These are phyloP conservation scores for Coilia nasus DNA, from an alignment of 2,797 vertebrate genomes.

Conservation along the genomic window DNA sequence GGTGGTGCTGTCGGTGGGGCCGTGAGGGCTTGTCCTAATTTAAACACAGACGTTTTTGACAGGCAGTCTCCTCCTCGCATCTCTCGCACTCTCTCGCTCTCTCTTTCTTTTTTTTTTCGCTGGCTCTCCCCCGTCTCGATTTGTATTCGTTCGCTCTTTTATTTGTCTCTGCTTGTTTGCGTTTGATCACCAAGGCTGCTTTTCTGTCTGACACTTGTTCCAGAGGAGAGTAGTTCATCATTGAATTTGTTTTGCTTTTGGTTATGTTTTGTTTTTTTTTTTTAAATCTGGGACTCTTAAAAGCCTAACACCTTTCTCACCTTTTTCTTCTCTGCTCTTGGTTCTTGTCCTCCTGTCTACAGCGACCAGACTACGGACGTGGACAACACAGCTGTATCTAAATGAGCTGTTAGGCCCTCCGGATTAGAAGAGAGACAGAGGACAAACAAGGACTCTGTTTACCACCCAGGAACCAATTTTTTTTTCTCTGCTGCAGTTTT, in stretches of 20 bases:
- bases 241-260: neutral
- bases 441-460: constrained; percentile 17
- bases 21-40: constrained; percentile 45
- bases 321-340: constrained; percentile 28
- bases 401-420: constrained; percentile 45
- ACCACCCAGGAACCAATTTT: constrained; percentile 44
- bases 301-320: neutral
- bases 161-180: constrained; percentile 4
- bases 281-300: neutral
- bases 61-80: constrained; percentile 31
- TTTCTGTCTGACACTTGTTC: neutral
- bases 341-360: constrained; percentile 28
- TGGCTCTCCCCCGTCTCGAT: constrained; percentile 10
- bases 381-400: constrained; percentile 43
- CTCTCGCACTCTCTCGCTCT: neutral
- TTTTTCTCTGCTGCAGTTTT: constrained; percentile 63
- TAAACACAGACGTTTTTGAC: constrained; percentile 48
- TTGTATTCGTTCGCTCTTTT: constrained; percentile 39
- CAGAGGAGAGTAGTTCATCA: neutral
- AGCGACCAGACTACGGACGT: constrained; percentile 44
- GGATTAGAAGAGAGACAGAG: constrained; percentile 19
- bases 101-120: neutral
- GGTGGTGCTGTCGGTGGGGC: constrained; percentile 38
- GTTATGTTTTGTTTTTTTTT: too few species aligned
- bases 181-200: neutral